These are phyloP conservation scores for Lordiphosa mommai DNA, from an alignment of 1,140 invertebrate genomes.

Conservation along the genomic window DNA sequence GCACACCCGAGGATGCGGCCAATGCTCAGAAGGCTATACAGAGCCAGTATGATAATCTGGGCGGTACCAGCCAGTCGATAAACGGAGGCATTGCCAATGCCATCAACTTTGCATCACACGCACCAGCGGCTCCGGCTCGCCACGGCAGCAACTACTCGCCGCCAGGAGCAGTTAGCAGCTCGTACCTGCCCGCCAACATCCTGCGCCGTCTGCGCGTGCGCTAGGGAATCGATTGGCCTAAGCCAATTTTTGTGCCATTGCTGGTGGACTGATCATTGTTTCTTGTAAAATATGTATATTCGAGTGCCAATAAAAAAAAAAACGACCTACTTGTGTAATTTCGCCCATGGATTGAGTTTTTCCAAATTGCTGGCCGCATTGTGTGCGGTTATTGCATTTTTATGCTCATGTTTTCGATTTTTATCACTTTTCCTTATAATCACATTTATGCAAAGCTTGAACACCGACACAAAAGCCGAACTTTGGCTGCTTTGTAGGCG, in stretches of 20 bases:
- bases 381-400: constrained; percentile 57
- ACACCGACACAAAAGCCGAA: constrained; percentile 47
- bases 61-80: constrained; percentile 44
- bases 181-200: constrained; percentile 60
- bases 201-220: constrained; percentile 62
- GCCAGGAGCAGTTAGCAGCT: constrained; percentile 45
- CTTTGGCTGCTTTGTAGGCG: constrained; percentile 59
- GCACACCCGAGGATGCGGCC: constrained; percentile 67
- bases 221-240: constrained; percentile 22
- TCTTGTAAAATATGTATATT: constrained; percentile 37
- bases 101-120: constrained; percentile 69
- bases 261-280: constrained; percentile 47
- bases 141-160: constrained; percentile 18
- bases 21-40: constrained; percentile 67
- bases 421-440: constrained; percentile 68
- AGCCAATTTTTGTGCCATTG: constrained; percentile 22
- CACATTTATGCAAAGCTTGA: constrained; percentile 65
- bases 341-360: constrained; percentile 11
- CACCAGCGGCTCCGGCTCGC: constrained; percentile 26
- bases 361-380: constrained; percentile 24
- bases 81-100: constrained; percentile 66
- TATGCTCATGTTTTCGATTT: constrained; percentile 48
- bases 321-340: constrained; percentile 25
- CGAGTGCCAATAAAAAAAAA: constrained; percentile 65
- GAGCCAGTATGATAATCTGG: constrained; percentile 65